A percentile compares a stretch with the other conserved stretches of the same genome.
Evolutionary conservation across 2,113 vertebrate species (phyloP).

Genomic region (Gavialis gangeticus): DNA sequence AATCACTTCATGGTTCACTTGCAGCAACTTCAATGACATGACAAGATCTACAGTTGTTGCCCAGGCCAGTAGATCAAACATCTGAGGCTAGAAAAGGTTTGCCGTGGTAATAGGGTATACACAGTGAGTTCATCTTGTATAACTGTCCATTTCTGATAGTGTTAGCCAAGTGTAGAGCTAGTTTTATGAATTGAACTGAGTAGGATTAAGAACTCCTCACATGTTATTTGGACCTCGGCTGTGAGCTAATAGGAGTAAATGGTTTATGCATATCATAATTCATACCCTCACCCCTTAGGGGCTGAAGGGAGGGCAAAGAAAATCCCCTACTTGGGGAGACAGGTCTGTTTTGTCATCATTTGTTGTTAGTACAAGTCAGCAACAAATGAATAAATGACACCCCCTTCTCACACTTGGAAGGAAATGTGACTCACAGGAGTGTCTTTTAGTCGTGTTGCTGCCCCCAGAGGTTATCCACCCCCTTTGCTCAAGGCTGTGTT

Average conservation of each 20-base stretch:
- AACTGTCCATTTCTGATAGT: background rate
- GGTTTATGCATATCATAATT: background rate
- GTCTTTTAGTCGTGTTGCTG: background rate
- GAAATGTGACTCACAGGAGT: background rate
- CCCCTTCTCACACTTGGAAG: background rate
- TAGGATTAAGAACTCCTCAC: background rate
- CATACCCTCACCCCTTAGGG: background rate
- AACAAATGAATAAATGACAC: background rate
- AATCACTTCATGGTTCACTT: background rate
- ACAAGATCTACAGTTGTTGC: fast-evolving
- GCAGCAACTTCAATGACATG: background rate
- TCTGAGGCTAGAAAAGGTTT: background rate
- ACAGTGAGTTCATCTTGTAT: background rate
- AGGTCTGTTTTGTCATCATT: background rate
- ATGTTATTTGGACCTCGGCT: background rate
- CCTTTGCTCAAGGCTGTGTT: background rate
- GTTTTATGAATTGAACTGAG: background rate
- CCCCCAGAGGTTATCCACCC: background rate
- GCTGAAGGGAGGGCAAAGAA: background rate
- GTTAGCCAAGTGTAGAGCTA: background rate
- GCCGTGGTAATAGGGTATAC: background rate
- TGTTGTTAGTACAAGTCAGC: background rate
- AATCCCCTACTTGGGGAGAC: too few species aligned
- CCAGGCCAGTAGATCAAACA: background rate
- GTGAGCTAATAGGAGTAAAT: background rate